A percentile compares a stretch with the other conserved stretches of the same genome.
phyloP scores from a whole-genome alignment of 2,797 vertebrate genomes.

The Microtus obscurus region DNA sequence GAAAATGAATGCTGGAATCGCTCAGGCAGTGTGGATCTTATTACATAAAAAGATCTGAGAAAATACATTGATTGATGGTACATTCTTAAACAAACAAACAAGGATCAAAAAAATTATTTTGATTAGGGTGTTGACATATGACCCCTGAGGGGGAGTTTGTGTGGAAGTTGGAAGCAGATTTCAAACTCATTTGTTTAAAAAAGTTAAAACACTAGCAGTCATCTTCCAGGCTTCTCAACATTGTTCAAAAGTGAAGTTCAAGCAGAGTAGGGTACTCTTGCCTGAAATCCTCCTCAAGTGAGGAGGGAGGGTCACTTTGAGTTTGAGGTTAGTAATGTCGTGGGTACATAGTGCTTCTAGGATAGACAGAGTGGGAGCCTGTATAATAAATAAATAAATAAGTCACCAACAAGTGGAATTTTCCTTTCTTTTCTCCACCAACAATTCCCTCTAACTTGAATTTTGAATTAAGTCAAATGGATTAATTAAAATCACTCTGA shows the following conservation, averaged over 20 bases:
- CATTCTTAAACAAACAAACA: background rate
- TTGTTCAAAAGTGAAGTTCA: background rate
- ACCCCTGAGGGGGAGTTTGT: background rate
- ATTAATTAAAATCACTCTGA: background rate
- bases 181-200: background rate
- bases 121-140: slow-evolving; percentile 46
- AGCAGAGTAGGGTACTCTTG: background rate
- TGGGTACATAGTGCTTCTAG: background rate
- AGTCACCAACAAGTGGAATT: background rate
- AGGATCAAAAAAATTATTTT: background rate
- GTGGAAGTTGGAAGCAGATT: background rate
- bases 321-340: background rate
- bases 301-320: too few relatives aligned
- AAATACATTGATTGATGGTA: background rate
- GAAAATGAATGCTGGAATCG: background rate
- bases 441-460: background rate
- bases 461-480: background rate
- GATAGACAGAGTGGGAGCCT: background rate
- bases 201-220: background rate
- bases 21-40: background rate
- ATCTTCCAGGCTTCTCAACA: background rate
- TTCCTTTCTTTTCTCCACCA: background rate
- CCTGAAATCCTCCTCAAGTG: background rate
- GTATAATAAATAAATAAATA: background rate
- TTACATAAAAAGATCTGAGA: background rate